A percentile compares a stretch with the other conserved stretches of the same genome.
Conservation (phyloP, 2,113 vertebrate species). For the Mesoclemmys tuberculata region DNA sequence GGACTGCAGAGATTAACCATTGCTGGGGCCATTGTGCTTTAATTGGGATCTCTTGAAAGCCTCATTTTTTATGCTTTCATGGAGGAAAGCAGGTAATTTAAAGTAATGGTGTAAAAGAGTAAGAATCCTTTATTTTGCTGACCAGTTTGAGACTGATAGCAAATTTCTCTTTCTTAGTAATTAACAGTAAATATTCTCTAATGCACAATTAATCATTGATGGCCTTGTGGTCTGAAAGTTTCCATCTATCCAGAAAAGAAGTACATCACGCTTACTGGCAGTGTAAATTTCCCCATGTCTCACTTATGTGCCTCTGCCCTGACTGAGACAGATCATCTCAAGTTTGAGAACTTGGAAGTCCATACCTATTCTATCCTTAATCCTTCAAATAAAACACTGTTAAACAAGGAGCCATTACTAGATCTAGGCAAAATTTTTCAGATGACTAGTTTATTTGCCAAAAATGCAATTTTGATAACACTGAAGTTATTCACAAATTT, state of each 20-base stretch:
- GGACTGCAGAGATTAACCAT: slow-evolving; percentile 34
- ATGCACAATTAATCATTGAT: background rate
- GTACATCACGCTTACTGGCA: background rate
- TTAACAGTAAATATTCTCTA: background rate
- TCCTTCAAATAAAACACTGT: background rate
- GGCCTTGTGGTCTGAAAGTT: background rate
- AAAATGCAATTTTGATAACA: background rate
- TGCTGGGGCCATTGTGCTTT: background rate
- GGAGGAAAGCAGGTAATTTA: background rate
- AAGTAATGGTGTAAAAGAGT: background rate
- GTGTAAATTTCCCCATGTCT: background rate
- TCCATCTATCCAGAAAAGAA: background rate
- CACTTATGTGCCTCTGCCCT: background rate
- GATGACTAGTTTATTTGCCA: background rate
- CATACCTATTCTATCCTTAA: background rate
- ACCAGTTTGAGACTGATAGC: background rate
- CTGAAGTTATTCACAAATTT: background rate
- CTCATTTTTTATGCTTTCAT: background rate
- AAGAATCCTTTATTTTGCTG: background rate
- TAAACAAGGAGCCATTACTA: background rate
- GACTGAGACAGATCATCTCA: background rate
- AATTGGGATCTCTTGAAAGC: background rate
- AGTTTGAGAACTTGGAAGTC: background rate
- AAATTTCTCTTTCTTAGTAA: background rate
- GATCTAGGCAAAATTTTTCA: background rate